Evolutionary conservation across 1,140 invertebrate species (phyloP).

Genomic region (Drosophila orena): DNA sequence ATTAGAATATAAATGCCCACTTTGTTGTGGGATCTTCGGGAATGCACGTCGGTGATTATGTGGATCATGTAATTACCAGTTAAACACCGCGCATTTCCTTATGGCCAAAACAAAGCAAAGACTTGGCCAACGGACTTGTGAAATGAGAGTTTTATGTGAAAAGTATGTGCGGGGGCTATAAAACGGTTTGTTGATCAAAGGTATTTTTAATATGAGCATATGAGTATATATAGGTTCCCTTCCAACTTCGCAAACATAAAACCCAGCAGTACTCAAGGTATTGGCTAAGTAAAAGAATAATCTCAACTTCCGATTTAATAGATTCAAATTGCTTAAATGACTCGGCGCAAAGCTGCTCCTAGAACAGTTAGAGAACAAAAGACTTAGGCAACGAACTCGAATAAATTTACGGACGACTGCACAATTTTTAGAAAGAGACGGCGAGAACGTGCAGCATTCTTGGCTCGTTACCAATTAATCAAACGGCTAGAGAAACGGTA

Average conservation of each 20-base stretch:
- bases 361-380: slow-evolving; percentile 58
- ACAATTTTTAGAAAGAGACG: slow-evolving; percentile 50
- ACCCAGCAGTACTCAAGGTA: neutral
- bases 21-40: slow-evolving; percentile 56
- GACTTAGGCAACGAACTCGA: slow-evolving; percentile 67
- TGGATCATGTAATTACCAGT: slow-evolving; percentile 53
- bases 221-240: too few relatives aligned
- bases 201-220: too few relatives aligned
- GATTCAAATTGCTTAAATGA: slow-evolving; percentile 16
- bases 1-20: slow-evolving; percentile 79
- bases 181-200: neutral
- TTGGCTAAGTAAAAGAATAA: neutral
- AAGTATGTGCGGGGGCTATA: slow-evolving; percentile 2
- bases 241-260: too few relatives aligned
- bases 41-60: slow-evolving; percentile 36
- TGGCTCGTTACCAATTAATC: slow-evolving; percentile 69
- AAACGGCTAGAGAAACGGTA: slow-evolving; percentile 74
- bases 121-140: slow-evolving; percentile 55
- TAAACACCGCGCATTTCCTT: slow-evolving; percentile 59
- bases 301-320: neutral
- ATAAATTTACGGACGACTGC: slow-evolving; percentile 65
- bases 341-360: slow-evolving; percentile 8
- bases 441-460: slow-evolving; percentile 25
- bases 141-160: slow-evolving; percentile 5
- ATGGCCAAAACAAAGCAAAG: slow-evolving; percentile 55